Base-by-base conservation (phyloP, 2,113 vertebrate genomes). In the Ancistrus triradiatus region DNA sequence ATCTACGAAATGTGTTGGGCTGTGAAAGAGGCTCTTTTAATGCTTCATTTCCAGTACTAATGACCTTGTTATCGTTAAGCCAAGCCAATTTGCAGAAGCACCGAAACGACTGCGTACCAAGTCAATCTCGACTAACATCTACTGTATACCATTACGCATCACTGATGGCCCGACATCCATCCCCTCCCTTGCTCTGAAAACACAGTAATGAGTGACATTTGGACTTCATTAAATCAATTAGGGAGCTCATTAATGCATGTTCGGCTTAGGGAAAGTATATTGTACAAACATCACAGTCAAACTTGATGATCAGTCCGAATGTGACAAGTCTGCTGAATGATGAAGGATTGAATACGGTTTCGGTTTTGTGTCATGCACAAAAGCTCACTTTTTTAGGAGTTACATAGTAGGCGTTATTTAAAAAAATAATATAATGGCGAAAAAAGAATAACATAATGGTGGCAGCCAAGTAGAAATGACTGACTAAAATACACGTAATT, bases 151-250 rank as follows among this genome's bases (percentile, higher is more conserved):
- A 63, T 66, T 69, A 52, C 42, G 17, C 13, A 31, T 69, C 28
- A 59, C 37, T 51, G 18, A 35, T 59, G 25, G 31, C 40, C 19
- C 44, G 35, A 28, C 33, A 69, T 7, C 10, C 19, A 15, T 22
- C n/a, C 46, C 44, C 13, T 25, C 24, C 43, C 11, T 35, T 60
- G 17, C 5, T 19, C 61, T 27, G 56, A 66, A 63, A 50, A 53
- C 18, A 27, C 46, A 43, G 25, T 59, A 46, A 70, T 57, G 64
- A 66, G 44, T 68, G 63, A 67, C 63, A 73, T 70, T 72, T 72
- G 66, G 55, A 70, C 73, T 72, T 68, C 66, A 57, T 70, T 76
- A 68, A 80, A 70, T 75, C 62, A 72, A 69, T 77, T 69, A 75
- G 61, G 47, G 13, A 63, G 35, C 63, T 69, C 68, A 74, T 74